Base-by-base conservation (phyloP, 2,113 vertebrate species). In the Calidris pygmaea region DNA sequence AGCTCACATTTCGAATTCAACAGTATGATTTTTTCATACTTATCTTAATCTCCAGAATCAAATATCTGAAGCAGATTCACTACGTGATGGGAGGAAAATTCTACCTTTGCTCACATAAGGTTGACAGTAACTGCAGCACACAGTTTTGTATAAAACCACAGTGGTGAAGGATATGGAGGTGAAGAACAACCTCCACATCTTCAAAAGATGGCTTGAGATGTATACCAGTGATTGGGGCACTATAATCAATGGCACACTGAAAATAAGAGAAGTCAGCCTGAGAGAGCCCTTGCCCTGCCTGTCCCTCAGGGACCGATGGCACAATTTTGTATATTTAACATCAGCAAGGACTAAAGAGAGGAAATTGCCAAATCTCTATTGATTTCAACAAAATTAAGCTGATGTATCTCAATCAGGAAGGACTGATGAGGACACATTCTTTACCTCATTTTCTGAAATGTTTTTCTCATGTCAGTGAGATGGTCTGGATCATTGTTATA, bases 101-200 rank as follows among this genome's bases (percentile, higher is more conserved):
- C 2, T 5, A 21, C 3, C 6, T 6, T 59, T 52, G 18, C 12
- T 79, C 12, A 8, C 1, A 0, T 45, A 78, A 4, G 13, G 65
- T 72, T 67, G 35, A 41, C 18, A 75, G 52, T 9, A 72, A 62
- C 7, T 27, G 27, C 23, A 60, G 34, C 35, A 90, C 35, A 90
- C 24, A 37, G 13, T 56, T 68, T 84, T 92, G 88, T 73, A 88
- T 32, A 59, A 59, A 88, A 77, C 18, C 10, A 30, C 5, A 18
- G 11, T 7, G 4, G 6, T 39, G 39, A 71, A n/a, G 14, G 12
- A 5, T 55, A 20, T 7, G 7, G 56, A 70, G n/a, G 32, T 60
- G 35, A 82, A 60, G 41, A 85, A 65, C 19, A 58, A 39, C 7
- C 52, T 7, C 9, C 7, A 8, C 6, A 2, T 29, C 47, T 86